Conservation (phyloP, 2,797 vertebrate genomes). For the Rhinophrynus dorsalis region DNA sequence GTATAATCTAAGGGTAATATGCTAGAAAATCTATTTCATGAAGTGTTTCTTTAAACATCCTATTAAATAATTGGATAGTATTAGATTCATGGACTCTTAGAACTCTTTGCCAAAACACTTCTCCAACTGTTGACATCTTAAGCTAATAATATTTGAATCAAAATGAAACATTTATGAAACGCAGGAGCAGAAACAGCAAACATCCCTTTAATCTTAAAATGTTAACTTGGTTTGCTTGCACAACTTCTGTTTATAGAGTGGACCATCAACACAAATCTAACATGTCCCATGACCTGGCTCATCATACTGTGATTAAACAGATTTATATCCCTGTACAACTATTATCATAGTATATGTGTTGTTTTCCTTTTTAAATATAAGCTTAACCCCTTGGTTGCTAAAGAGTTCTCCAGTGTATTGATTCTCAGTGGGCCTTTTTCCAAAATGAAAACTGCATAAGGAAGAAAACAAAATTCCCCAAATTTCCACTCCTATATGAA, state of each 20-base stretch:
- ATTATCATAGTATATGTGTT: too few species aligned
- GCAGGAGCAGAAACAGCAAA: background rate
- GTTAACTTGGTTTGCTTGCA: background rate
- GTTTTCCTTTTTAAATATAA: too few species aligned
- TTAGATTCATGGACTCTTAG: conserved; percentile 2
- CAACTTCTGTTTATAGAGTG: conserved; percentile 19
- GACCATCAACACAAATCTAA: background rate
- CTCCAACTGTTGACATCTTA: conserved; percentile 37
- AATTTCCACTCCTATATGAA: too few species aligned
- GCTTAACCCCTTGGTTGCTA: too few species aligned
- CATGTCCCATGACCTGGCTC: conserved; percentile 16
- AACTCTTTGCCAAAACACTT: conserved; percentile 32
- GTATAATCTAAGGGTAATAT: conserved; percentile 1
- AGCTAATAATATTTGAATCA: conserved; percentile 39
- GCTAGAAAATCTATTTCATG: conserved; percentile 16
- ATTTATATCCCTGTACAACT: too few species aligned
- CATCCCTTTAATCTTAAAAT: conserved; percentile 17
- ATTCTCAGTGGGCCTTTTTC: too few species aligned
- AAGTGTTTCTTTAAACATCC: conserved; percentile 47
- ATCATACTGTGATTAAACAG: too few species aligned
- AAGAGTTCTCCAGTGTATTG: too few species aligned
- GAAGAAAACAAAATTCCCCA: too few species aligned
- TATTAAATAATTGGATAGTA: conserved; percentile 24
- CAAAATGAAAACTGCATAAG: too few species aligned
- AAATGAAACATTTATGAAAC: conserved; percentile 31